Conservation (phyloP, 23 tunicate species). For the Styela clava region DNA sequence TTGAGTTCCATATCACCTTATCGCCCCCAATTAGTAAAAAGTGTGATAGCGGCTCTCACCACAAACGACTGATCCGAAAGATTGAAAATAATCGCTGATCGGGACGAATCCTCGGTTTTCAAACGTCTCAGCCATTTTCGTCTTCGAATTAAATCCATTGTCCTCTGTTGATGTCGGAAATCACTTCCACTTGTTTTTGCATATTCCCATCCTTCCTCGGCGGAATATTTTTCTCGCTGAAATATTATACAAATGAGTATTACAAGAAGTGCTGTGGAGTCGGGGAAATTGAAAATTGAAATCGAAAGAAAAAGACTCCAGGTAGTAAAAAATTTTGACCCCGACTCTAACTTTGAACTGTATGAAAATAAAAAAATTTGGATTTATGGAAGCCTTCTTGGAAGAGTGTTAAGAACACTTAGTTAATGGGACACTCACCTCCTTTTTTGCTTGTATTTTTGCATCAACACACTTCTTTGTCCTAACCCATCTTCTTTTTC, state of each 20-base stretch:
- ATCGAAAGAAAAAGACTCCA: too few species aligned
- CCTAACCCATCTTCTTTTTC: slow-evolving; percentile 68
- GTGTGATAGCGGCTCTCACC: too few species aligned
- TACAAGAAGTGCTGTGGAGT: too few species aligned
- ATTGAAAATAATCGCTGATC: not conserved
- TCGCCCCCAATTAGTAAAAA: too few species aligned
- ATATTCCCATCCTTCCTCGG: slow-evolving; percentile 21
- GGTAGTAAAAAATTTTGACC: too few species aligned
- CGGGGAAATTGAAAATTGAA: too few species aligned
- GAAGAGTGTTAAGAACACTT: too few species aligned
- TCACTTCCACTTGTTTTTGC: not conserved
- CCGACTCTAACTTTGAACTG: too few species aligned
- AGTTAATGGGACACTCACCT: too few species aligned
- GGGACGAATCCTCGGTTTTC: not conserved
- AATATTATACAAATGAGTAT: not conserved
- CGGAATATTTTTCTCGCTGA: not conserved
- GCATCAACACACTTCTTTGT: slow-evolving; percentile 56
- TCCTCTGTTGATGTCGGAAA: not conserved
- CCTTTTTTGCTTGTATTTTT: slow-evolving; percentile 44
- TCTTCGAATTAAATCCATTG: not conserved
- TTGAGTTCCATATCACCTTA: too few species aligned
- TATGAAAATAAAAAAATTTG: too few species aligned
- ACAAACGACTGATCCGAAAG: slow-evolving; percentile 10
- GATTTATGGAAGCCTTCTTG: too few species aligned
- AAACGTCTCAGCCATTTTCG: slow-evolving; percentile 7